Evolutionary conservation across 2,797 vertebrate species (phyloP), one percentile per base, ranked within the genome.

Genomic region (Acanthurus tractus): DNA sequence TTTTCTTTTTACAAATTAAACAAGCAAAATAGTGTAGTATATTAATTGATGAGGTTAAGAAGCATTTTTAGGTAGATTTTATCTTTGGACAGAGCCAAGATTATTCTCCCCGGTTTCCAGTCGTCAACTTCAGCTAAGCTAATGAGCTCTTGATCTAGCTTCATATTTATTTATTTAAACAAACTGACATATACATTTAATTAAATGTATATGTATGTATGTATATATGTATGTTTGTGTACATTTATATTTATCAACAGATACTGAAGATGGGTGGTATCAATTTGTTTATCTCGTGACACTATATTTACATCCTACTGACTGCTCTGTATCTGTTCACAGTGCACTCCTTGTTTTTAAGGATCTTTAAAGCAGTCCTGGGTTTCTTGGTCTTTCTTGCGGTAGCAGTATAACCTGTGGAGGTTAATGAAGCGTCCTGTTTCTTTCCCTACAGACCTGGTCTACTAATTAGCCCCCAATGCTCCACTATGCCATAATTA

Each of bases 371-470:
- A 18, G 17, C 20, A 73, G 52, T 62, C 36, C 38, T 64, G 40
- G 14, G 36, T 69, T 74, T 76, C 55, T 67, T 40, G 48, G 49
- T 73, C 34, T 68, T 54, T 29, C 25, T 77, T 6, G 34, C 59
- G 36, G 66, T 72, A 13, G 58, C 22, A 1, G 50, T 62, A 45
- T 22, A 74, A 80, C 72, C 62, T 58, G 52, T 52, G 12, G 76
- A 93, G 91, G 91, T 94, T 95, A 94, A 94, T 94, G 88, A 92
- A 87, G 85, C 79, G 2, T 81, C 69, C 74, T 83, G 79, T 81
- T 80, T 84, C 70, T 84, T 70, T 91, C 90, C 90, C 81, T 57
- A 71, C 71, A 89, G 89, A 87, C 82, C 77, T 89, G 83, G 36
- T 80, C 75, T 62, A 53, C 88, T 93, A 92, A 94, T 94, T 93